Conservation (phyloP, 2,888 invertebrate species). For the Petrolisthes manimaculis region DNA sequence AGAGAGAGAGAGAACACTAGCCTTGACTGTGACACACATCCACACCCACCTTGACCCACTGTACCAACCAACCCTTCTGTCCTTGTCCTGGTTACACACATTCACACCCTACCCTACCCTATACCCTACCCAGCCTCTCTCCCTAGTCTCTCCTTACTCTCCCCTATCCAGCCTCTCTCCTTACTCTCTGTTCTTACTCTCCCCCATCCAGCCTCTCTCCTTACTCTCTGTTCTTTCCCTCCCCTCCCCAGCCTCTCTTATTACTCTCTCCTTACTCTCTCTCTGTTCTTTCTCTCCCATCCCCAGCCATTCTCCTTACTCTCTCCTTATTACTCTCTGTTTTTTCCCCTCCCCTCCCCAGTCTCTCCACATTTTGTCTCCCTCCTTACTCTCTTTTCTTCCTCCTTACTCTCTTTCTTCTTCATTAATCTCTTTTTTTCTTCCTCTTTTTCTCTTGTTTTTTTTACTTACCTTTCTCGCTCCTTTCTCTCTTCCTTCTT, state of each 20-base stretch:
- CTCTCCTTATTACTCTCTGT: neutral
- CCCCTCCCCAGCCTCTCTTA: too few species aligned
- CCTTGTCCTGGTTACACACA: too few species aligned
- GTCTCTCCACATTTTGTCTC: neutral
- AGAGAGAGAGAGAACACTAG: neutral
- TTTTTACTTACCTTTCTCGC: neutral
- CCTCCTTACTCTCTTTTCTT: neutral
- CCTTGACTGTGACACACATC: constrained; percentile 1
- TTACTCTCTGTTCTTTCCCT: too few species aligned
- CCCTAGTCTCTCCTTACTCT: too few species aligned
- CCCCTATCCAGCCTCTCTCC: too few species aligned
- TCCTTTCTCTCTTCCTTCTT: neutral
- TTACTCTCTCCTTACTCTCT: too few species aligned
- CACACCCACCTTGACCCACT: neutral
- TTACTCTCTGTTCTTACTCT: too few species aligned
- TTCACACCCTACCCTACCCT: too few species aligned
- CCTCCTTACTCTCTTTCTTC: neutral
- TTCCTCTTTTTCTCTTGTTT: neutral
- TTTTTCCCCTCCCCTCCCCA: neutral
- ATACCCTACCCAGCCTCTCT: too few species aligned
- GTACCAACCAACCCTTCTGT: too few species aligned
- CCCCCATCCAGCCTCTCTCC: too few species aligned
- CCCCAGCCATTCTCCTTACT: neutral
- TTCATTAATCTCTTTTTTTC: neutral
- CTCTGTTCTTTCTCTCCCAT: neutral